A percentile compares a stretch with the other conserved stretches of the same genome.
phyloP scores from a whole-genome alignment of 2,113 vertebrate genomes.

The Steatornis caripensis region DNA sequence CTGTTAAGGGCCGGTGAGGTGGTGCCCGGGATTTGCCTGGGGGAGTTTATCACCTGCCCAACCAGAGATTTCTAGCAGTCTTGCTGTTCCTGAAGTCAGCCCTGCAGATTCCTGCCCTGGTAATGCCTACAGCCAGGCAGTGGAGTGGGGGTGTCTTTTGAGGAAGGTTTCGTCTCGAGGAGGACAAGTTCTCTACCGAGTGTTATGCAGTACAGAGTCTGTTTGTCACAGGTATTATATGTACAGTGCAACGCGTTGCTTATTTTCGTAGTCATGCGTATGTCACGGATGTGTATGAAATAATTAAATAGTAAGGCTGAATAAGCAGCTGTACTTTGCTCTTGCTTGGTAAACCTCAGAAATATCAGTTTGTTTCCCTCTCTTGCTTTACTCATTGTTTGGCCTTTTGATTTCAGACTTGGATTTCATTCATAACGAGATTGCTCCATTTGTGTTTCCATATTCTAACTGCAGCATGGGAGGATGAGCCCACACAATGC shows the following conservation, averaged over 20 bases:
- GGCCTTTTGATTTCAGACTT: slow-evolving; percentile 15
- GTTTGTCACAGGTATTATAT: not conserved
- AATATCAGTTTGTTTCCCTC: not conserved
- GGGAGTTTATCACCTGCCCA: too few species aligned
- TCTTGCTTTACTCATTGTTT: not conserved
- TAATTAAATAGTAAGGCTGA: not conserved
- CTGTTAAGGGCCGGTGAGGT: not conserved
- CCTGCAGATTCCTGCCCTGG: too few species aligned
- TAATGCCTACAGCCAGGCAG: not conserved
- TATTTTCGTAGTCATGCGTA: not conserved
- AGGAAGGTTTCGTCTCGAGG: not conserved
- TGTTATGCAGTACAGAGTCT: not conserved
- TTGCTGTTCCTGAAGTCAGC: not conserved
- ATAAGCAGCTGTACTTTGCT: not conserved
- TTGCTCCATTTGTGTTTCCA: not conserved
- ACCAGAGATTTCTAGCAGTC: too few species aligned
- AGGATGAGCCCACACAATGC: slow-evolving; percentile 11
- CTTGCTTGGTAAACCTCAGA: not conserved
- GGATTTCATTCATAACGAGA: slow-evolving; percentile 15
- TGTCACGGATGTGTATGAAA: not conserved
- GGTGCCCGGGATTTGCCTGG: not conserved
- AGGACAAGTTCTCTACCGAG: not conserved
- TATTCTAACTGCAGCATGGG: not conserved
- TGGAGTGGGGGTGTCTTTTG: not conserved
- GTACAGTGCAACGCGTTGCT: not conserved